Percentiles rank a stretch among this genome's conserved stretches.
These are phyloP conservation scores for Eristalis arbustorum DNA, from an alignment of 2,888 invertebrate genomes.

Conservation along the genomic window DNA sequence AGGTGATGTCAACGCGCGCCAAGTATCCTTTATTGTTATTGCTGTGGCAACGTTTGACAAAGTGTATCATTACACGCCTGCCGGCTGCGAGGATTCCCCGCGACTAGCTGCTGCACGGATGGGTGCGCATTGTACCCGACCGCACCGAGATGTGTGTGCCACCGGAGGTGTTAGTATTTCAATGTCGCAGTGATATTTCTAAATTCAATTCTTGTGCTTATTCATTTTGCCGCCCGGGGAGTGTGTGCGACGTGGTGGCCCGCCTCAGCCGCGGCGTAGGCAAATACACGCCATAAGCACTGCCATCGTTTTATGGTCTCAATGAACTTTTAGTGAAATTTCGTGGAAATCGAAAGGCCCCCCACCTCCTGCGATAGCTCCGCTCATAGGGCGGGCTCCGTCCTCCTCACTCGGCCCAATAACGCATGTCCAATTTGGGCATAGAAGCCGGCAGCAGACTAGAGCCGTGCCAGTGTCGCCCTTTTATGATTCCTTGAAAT, in stretches of 20 bases:
- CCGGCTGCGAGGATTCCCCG: background rate
- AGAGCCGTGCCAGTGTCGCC: background rate
- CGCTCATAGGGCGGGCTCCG: constrained; percentile 34
- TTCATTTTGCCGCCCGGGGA: background rate
- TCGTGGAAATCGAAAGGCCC: background rate
- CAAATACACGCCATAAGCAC: background rate
- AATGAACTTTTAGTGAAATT: constrained; percentile 11
- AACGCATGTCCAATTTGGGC: constrained; percentile 50
- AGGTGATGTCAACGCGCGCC: constrained; percentile 30
- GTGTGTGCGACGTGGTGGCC: too few relatives aligned
- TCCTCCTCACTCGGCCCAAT: constrained; percentile 25
- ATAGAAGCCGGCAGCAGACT: constrained; percentile 43
- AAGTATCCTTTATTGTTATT: constrained; percentile 43
- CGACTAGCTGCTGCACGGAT: background rate
- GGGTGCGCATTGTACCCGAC: background rate
- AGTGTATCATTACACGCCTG: constrained; percentile 22
- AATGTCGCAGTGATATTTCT: constrained; percentile 23
- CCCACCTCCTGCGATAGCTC: constrained; percentile 39
- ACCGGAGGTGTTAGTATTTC: background rate
- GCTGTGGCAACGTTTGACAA: constrained; percentile 33
- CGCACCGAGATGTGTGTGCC: background rate
- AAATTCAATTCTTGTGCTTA: constrained; percentile 27
- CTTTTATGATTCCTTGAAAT: constrained; percentile 50
- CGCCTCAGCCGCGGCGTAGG: too few relatives aligned
- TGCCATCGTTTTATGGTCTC: constrained; percentile 12